Base-by-base conservation (phyloP, 2,797 vertebrate genomes). In the Myioborus melanocephalus region DNA sequence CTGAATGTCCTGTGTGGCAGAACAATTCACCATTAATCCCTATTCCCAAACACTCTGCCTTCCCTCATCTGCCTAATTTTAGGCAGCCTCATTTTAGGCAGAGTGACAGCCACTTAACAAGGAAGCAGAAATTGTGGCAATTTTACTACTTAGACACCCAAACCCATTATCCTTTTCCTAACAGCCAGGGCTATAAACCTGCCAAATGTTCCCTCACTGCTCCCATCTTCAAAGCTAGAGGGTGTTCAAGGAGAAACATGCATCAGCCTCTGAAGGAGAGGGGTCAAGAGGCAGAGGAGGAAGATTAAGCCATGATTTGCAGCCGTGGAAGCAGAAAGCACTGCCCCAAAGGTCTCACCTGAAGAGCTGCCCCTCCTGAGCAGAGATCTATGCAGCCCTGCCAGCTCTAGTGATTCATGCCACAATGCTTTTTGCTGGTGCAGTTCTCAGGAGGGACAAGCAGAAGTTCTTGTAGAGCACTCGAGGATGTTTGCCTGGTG, bases 231-330 rank as follows among this genome's bases (percentile, higher is more conserved):
- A 72, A 49, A n/a, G 56, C 56, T 47, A 82, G 72, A 94, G 92
- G 79, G n/a, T 69, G 37, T 44, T 92, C 93, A 96, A 96, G 93
- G 96, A 94, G 79, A 96, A 81, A 49, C 64, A 92, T 93, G 63
- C 61, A 92, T 94, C 87, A 92, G 1, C 32, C 47, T 61, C n/a
- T 75, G 87, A 89, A 90, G 57, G 55, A 55, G 75, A 39, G 14
- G 75, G 78, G 71, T 71, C 82, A 59, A 68, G 76, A 24, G 59
- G 69, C 86, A 80, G 64, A 79, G 70, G 49, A 91, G 17, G 72
- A 82, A 84, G 81, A 95, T 92, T 82, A 96, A 95, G 79, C 43
- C 26, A 4, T 83, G 90, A 96, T 95, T 95, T 96, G 81, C 76
- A 89, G 78, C 60, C 0, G 0, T 19, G 68, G 30, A 96, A 87